Evolutionary conservation across 2,888 invertebrate species (phyloP).

Genomic region (Callimorpha dominula): DNA sequence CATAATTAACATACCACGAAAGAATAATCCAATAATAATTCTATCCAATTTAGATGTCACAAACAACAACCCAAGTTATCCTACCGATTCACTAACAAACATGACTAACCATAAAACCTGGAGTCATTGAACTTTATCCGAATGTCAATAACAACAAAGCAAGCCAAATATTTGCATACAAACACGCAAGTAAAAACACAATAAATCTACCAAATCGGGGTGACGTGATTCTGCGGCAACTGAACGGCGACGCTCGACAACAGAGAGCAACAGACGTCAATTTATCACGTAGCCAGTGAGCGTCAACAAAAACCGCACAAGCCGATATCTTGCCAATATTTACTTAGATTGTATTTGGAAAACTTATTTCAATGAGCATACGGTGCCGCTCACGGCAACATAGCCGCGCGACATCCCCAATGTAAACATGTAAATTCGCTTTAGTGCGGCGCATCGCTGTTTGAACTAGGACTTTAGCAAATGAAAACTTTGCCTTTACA

Average conservation of each 20-base stretch:
- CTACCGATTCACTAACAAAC: not conserved
- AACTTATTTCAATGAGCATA: conserved; percentile 64
- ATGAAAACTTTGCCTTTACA: conserved; percentile 68
- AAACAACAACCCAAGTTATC: not conserved
- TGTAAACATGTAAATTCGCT: conserved; percentile 76
- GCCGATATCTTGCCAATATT: conserved; percentile 61
- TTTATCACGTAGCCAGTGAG: conserved; percentile 32
- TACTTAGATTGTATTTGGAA: conserved; percentile 61
- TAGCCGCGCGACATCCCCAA: conserved; percentile 43
- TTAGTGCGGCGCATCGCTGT: conserved; percentile 71
- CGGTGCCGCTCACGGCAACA: conserved; percentile 16
- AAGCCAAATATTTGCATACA: conserved; percentile 29
- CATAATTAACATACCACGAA: not conserved
- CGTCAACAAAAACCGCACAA: conserved; percentile 48
- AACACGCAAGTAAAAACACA: conserved; percentile 33
- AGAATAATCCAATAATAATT: not conserved
- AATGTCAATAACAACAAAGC: conserved; percentile 40
- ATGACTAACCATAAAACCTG: conserved; percentile 14
- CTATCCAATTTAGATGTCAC: not conserved
- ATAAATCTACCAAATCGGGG: conserved; percentile 36
- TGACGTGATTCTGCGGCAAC: conserved; percentile 17
- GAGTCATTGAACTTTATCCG: conserved; percentile 25
- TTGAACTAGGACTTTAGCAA: conserved; percentile 66
- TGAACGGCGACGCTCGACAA: not conserved
- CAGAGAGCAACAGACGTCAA: conserved; percentile 14